Evolutionary conservation across 2,797 vertebrate species (phyloP).

Genomic region (Crossoptilon crossoptilon): DNA sequence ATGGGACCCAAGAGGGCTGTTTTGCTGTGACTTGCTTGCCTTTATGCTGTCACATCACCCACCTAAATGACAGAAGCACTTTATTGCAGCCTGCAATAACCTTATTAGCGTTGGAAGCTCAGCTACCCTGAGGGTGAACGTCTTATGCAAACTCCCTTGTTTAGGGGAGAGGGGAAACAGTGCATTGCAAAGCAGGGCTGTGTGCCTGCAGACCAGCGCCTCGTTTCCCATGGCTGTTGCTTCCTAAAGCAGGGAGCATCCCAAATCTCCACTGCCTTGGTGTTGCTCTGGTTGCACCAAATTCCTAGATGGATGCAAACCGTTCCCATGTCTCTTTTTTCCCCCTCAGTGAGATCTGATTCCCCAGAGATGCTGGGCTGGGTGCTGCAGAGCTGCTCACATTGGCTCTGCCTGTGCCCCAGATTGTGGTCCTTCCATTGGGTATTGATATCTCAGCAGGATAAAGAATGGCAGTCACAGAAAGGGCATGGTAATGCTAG

Average conservation of each 20-base stretch:
- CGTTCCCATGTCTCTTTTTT: background rate
- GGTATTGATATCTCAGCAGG: background rate
- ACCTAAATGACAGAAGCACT: background rate
- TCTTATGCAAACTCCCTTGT: background rate
- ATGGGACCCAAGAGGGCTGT: background rate
- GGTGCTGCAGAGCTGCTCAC: background rate
- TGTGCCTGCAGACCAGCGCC: background rate
- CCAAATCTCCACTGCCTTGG: background rate
- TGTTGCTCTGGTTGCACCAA: background rate
- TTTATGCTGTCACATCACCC: background rate
- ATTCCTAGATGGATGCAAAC: background rate
- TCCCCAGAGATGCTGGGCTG: rapidly evolving
- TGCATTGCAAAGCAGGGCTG: background rate
- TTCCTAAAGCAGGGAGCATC: background rate
- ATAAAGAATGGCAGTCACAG: background rate
- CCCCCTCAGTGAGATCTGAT: background rate
- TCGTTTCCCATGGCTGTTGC: background rate
- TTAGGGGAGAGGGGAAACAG: background rate
- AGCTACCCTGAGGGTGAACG: background rate
- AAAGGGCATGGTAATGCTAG: background rate
- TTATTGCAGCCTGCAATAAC: background rate
- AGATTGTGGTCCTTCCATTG: background rate
- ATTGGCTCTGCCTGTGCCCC: background rate
- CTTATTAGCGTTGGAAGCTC: background rate
- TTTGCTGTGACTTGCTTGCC: background rate